Evolutionary conservation across 2,797 vertebrate species (phyloP), one percentile per base, ranked within the genome.

Genomic region (Scyliorhinus canicula): DNA sequence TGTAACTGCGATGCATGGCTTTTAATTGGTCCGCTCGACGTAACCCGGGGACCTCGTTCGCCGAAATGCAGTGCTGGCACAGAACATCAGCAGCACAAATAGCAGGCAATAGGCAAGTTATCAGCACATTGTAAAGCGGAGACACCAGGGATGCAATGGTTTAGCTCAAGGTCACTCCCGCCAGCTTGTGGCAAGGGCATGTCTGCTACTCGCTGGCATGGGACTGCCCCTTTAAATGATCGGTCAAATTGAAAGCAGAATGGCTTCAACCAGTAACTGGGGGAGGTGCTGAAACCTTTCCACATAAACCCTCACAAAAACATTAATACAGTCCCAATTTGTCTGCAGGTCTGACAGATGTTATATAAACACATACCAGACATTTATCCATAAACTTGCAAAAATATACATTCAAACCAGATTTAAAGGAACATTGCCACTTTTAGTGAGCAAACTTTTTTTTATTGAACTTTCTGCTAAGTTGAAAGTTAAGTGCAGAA

Each of bases 91-190:
- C 93, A 55, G 93, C 93, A 94, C 93, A 71, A 50, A 94, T 16
- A 94, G 67, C 26, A 52, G 50, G 47, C 93, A 94, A n/a, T 44
- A 93, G 91, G 67, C 67, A 94, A 31, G 63, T 94, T 71, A 71
- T 93, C 93, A 71, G 93, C 93, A 94, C 93, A 71, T 74, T 55
- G 14, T 50, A 52, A 74, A 71, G 67, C 65, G 11, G 12, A 50
- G 93, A 93, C 65, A 71, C 65, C 67, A 9, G 67, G 67, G 93
- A 94, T 94, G 93, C 67, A 94, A 94, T 71, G 93, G 93, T 94
- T 52, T n/a, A 65, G 12, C 28, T 26, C 93, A 8, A 50, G 55
- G 14, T 47, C 47, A 69, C 63, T 65, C 24, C 21, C n/a, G 14
- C 16, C n/a, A n/a, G 35, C 55, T 63, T 6, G 3, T 91, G 57